Percentiles rank a stretch among this genome's conserved stretches.
phyloP scores from a whole-genome alignment of 2,888 invertebrate species.

The Diploptera punctata region DNA sequence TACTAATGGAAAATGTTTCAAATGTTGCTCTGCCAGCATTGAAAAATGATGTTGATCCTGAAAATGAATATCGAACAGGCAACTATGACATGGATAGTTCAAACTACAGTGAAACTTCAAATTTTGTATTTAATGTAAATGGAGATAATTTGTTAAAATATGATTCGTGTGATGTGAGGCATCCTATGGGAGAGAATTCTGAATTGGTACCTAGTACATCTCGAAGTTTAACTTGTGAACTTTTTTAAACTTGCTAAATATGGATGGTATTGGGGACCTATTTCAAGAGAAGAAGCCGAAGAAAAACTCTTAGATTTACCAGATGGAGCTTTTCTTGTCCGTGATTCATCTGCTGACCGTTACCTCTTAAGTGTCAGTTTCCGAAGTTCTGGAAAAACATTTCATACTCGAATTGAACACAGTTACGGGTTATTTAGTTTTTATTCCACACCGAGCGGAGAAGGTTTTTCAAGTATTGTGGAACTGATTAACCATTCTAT shows the following conservation, averaged over 20 bases:
- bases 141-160: conserved; percentile 1
- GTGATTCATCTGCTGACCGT: conserved; percentile 76
- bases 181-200: neutral
- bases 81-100: neutral
- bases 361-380: conserved; percentile 75
- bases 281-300: conserved; percentile 75
- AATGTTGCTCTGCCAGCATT: neutral
- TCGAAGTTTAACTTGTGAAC: conserved; percentile 40
- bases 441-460: conserved; percentile 55
- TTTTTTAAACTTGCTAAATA: conserved; percentile 42
- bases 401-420: conserved; percentile 78
- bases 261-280: conserved; percentile 85
- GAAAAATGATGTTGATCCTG: neutral
- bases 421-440: conserved; percentile 68
- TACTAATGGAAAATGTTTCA: too few species aligned
- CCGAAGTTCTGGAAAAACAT: conserved; percentile 69
- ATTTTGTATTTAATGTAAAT: conserved; percentile 12
- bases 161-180: conserved; percentile 15
- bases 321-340: conserved; percentile 78
- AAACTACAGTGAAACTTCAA: conserved; percentile 15
- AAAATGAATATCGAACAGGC: too few species aligned
- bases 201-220: conserved; percentile 25
- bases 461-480: conserved; percentile 66
- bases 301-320: conserved; percentile 69
- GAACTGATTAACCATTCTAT: conserved; percentile 78